A percentile compares a stretch with the other conserved stretches of the same genome.
Evolutionary conservation across 2,113 vertebrate species (phyloP).

Genomic region (Spizaetus ornatus): DNA sequence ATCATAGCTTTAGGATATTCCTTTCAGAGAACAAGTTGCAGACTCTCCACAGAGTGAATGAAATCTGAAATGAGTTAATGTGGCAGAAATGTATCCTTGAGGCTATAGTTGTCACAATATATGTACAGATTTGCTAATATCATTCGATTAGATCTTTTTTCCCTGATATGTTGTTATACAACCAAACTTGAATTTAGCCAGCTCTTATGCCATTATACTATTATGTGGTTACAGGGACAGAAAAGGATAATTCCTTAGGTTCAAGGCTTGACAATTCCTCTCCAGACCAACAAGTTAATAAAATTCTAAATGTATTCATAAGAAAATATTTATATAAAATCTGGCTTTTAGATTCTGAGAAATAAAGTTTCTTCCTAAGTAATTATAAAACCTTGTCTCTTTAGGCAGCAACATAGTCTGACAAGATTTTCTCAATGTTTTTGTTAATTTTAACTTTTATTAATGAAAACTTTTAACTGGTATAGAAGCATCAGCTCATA

Average conservation of each 20-base stretch:
- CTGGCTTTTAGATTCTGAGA: not conserved
- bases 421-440: not conserved
- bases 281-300: not conserved
- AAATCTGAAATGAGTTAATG: not conserved
- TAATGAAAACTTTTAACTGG: not conserved
- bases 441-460: not conserved
- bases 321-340: not conserved
- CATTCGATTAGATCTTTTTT: not conserved
- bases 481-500: not conserved
- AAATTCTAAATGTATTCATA: not conserved
- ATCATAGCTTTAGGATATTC: slow-evolving; percentile 8
- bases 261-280: not conserved
- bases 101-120: slow-evolving; percentile 21
- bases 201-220: not conserved
- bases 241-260: not conserved
- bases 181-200: not conserved
- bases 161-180: not conserved
- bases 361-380: not conserved
- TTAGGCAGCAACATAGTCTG: not conserved
- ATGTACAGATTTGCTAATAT: not conserved
- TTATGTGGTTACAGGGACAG: not conserved
- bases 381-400: not conserved
- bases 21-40: not conserved
- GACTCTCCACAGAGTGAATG: not conserved
- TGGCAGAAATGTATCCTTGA: slow-evolving; percentile 19